Evolutionary conservation across 2,888 invertebrate species (phyloP), one percentile per base, ranked within the genome.

Genomic region (Fissipunctia ypsillon): DNA sequence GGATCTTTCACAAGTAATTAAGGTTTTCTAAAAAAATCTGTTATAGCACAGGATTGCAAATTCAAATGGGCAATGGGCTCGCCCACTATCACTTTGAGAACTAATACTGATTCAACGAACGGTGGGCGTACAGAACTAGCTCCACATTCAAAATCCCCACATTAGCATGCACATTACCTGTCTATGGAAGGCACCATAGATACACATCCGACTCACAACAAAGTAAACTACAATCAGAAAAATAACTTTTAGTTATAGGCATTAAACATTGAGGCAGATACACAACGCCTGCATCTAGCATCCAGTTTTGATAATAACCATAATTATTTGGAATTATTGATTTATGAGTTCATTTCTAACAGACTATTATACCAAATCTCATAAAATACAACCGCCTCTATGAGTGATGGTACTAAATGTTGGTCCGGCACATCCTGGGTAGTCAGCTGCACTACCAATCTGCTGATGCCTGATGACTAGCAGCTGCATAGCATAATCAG

Each of bases 31-130:
- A 69, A 69, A 80, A 76, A 82, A 60, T 22, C n/a, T 14, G 35
- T 79, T 67, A 83, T 80, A 64, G 71, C 41, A 28, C 78, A 19
- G 57, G 71, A 50, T 83, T 83, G 83, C 80, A 83, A 83, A 80
- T 80, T 72, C 57, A 35, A 84, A 68, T 73, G 67, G 72, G 64
- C 45, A 54, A 68, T 72, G 41, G 43, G n/a, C 19, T 72, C 84
- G 84, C 83, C 80, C 80, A 83, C 83, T 45, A 78, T 63, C 48
- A 43, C 71, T 57, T 63, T 54, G 61, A 48, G 22, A 48, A 31
- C 54, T 79, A 50, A 79, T 63, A 59, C 73, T 54, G 73, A 69
- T 60, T 57, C 65, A 35, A 52, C 1, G 31, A 38, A 54, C 9
- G 19, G 78, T 78, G 70, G 78, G 78, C 70, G 78, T 69, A 54